Conservation (phyloP, 53 echinoderm and acorn worm genomes). For the Luidia sarsii region DNA sequence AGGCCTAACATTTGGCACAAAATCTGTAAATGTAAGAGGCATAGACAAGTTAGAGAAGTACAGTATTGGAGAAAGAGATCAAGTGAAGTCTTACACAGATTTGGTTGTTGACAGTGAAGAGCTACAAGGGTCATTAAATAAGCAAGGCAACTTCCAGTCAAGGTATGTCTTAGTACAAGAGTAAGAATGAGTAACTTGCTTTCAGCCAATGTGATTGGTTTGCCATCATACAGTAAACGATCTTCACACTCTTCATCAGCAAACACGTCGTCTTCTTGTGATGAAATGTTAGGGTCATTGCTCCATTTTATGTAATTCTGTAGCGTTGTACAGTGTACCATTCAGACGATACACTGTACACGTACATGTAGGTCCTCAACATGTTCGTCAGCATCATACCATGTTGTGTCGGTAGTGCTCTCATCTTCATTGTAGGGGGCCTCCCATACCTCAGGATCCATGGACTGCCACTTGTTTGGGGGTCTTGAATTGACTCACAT, state of each 20-base stretch:
- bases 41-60: constrained; percentile 61
- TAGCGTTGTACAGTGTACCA: neutral
- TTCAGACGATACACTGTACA: neutral
- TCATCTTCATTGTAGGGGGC: neutral
- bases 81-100: constrained; percentile 60
- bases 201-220: constrained; percentile 54
- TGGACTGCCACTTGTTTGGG: too few species aligned
- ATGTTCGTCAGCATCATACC: neutral
- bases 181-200: constrained; percentile 65
- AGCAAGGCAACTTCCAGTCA: constrained; percentile 65
- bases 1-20: constrained; percentile 45
- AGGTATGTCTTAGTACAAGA: constrained; percentile 46
- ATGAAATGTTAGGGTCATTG: neutral
- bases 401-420: neutral
- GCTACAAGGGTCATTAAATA: constrained; percentile 63
- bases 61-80: constrained; percentile 61
- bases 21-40: constrained; percentile 62
- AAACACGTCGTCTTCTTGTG: neutral
- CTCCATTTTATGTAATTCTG: neutral
- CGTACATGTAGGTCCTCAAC: neutral
- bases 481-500: too few species aligned
- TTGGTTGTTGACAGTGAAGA: constrained; percentile 66
- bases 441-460: too few species aligned
- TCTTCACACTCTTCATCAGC: neutral
- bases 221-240: constrained; percentile 41